Conservation (phyloP, 1,140 invertebrate species). For the Medauroidea extradentata region DNA sequence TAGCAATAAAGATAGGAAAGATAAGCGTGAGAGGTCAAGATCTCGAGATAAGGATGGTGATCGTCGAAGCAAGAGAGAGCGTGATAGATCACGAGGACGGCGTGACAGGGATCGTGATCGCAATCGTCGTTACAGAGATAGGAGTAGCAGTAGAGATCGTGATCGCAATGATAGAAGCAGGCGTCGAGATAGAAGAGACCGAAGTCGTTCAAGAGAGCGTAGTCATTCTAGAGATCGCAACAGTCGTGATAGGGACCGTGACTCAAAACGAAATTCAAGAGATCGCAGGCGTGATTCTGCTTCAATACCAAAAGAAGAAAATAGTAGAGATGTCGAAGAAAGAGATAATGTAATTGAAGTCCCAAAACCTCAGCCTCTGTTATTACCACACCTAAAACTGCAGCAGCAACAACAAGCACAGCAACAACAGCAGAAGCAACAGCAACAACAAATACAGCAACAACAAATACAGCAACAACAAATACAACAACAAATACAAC, state of each 20-base stretch:
- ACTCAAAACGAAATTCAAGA: neutral
- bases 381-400: no score
- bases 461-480: no score
- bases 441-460: no score
- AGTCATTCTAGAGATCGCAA: neutral
- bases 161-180: neutral
- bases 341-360: no score
- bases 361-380: no score
- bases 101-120: constrained; percentile 13
- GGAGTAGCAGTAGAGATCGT: constrained; percentile 11
- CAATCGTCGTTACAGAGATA: constrained; percentile 6
- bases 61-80: neutral
- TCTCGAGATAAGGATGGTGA: constrained; percentile 1
- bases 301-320: no score
- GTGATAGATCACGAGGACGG: constrained; percentile 6
- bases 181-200: neutral
- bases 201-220: neutral
- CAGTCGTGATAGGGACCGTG: constrained; percentile 9
- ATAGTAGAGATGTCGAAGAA: no score
- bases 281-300: no score
- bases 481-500: no score
- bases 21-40: constrained; percentile 5
- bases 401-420: no score
- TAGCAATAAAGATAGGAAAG: constrained; percentile 5
- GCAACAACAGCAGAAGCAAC: no score